A percentile compares a stretch with the other conserved stretches of the same genome.
Conservation (phyloP, 2,888 invertebrate genomes). For the Galeopsomyia nigrocyanea region DNA sequence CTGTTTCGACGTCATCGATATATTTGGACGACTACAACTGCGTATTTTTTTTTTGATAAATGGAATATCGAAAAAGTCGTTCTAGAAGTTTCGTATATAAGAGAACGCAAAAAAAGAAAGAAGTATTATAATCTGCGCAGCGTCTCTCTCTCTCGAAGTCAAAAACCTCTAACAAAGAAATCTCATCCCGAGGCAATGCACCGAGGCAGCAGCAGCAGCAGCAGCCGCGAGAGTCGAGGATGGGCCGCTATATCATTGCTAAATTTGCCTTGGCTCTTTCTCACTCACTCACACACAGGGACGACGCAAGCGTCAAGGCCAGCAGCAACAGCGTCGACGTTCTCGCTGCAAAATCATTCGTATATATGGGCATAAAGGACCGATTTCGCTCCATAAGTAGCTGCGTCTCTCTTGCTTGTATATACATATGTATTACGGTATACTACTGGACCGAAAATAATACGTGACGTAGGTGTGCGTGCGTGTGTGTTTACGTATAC, state of each 20-base stretch:
- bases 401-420: not conserved
- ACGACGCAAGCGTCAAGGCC: conserved; percentile 16
- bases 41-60: not conserved
- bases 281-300: not conserved
- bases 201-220: not conserved
- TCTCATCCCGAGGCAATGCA: not conserved
- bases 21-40: conserved; percentile 9
- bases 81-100: too few relatives aligned
- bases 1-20: conserved; percentile 27
- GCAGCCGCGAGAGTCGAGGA: not conserved
- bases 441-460: too few relatives aligned
- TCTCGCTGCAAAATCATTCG: conserved; percentile 16
- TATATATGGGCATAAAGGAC: conserved; percentile 25
- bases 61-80: too few relatives aligned
- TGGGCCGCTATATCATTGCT: conserved; percentile 31
- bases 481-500: too few relatives aligned
- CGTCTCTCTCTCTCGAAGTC: not conserved
- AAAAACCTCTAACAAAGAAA: not conserved
- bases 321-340: not conserved
- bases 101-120: too few relatives aligned
- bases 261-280: conserved; percentile 32
- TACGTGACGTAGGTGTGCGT: too few relatives aligned
- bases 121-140: not conserved
- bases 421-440: too few relatives aligned
- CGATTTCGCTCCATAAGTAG: conserved; percentile 44